Base-by-base conservation (phyloP, 2,888 invertebrate genomes). In the Tubulanus polymorphus region DNA sequence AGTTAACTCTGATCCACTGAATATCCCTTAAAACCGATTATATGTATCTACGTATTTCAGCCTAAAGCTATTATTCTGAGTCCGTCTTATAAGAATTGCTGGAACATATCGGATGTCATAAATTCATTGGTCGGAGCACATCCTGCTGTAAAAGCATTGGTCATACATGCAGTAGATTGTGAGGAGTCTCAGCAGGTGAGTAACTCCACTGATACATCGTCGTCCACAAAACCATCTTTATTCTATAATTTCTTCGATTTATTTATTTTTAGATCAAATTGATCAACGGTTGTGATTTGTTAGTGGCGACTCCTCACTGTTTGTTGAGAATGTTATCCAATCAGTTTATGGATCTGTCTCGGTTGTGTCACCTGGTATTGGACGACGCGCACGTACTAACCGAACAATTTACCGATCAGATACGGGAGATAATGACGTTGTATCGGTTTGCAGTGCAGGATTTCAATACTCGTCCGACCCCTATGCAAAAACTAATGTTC, bases 311-410 rank as follows among this genome's bases (percentile, higher is more conserved):
- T 0, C 88, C 89, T 0, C 76, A 83, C 0, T 82, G 83, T 72
- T 74, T 85, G 69, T 64, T 81, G 57, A 70, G 85, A 65, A 69
- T 85, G 72, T 59, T 83, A 67, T 59, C 81, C 63, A 70, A 74
- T 70, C 75, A 79, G 23, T 70, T 83, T 3, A 77, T 88, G 0
- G 85, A 86, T 70, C 79, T 88, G 1, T 81, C 84, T 6, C 80
- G 86, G 26, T 75, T 90, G 1, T 83, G 84, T 15, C 86, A 86
- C 64, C 75, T 90, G 15, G 83, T 90, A 3, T 73, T 91, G 0
- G 90, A 90, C 70, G 86, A 88, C 66, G 84, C 85, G 28, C 88
- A 90, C 64, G 74, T 84, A 10, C 76, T 89, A 29, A 74, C 85
- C 1, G 78, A 82, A 20, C 82, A 83, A 8, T 86, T 86, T 55